These are phyloP conservation scores for Lissocephala sabroskyi DNA, from an alignment of 2,888 invertebrate genomes.

Conservation along the genomic window DNA sequence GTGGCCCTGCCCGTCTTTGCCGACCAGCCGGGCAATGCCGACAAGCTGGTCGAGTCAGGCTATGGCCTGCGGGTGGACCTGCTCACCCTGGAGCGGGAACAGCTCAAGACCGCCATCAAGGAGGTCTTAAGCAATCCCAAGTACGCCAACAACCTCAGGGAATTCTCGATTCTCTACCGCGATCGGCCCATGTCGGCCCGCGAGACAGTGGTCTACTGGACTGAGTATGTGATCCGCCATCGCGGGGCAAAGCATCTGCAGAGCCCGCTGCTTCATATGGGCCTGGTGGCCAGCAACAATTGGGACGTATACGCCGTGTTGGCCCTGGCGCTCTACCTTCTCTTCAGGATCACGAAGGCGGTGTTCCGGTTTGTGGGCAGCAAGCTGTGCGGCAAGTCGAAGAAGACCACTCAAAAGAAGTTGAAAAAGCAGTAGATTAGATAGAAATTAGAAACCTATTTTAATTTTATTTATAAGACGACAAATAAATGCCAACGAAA, in stretches of 20 bases:
- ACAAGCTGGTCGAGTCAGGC: slow-evolving; percentile 43
- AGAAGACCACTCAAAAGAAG: slow-evolving; percentile 31
- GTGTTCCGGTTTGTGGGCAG: slow-evolving; percentile 33
- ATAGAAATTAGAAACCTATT: too few species aligned
- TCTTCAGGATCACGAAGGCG: slow-evolving; percentile 19
- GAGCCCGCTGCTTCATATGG: slow-evolving; percentile 73
- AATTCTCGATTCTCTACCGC: slow-evolving; percentile 73
- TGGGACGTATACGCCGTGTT: slow-evolving; percentile 71
- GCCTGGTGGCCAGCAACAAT: slow-evolving; percentile 72
- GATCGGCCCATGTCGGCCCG: slow-evolving; percentile 75
- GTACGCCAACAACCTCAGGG: slow-evolving; percentile 64
- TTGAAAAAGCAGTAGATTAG: too few species aligned
- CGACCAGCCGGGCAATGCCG: slow-evolving; percentile 65
- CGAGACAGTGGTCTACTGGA: slow-evolving; percentile 75
- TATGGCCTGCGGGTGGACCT: slow-evolving; percentile 55
- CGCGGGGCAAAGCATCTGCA: slow-evolving; percentile 75
- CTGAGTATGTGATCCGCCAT: slow-evolving; percentile 76
- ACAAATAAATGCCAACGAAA: background rate
- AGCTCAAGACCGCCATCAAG: slow-evolving; percentile 35
- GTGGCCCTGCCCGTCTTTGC: slow-evolving; percentile 67
- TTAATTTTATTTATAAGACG: background rate
- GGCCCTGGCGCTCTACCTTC: slow-evolving; percentile 22
- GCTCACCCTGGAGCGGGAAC: slow-evolving; percentile 31
- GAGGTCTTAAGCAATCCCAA: slow-evolving; percentile 58
- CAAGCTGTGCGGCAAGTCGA: slow-evolving; percentile 29